A percentile compares a stretch with the other conserved stretches of the same genome.
Conservation (phyloP, 2,888 invertebrate genomes). For the Neoitamus cyanurus region DNA sequence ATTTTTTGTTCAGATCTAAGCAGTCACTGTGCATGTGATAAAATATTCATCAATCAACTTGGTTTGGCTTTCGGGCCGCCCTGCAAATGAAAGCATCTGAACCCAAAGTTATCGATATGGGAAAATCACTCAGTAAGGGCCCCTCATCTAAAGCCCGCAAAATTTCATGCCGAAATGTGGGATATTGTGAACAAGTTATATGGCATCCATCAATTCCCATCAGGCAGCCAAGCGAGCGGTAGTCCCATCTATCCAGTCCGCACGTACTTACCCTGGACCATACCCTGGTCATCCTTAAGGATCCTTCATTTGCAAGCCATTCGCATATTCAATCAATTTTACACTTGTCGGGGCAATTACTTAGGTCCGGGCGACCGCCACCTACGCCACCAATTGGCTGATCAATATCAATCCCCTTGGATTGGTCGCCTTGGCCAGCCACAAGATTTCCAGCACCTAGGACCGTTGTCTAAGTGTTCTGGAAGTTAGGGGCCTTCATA, state of each 20-base stretch:
- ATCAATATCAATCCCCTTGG: not conserved
- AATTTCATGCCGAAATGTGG: not conserved
- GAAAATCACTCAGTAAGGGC: not conserved
- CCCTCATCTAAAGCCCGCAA: not conserved
- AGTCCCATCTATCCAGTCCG: not conserved
- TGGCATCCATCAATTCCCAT: not conserved
- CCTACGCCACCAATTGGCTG: not conserved
- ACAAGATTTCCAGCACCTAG: not conserved
- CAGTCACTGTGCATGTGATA: not conserved
- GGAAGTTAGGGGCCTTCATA: not conserved
- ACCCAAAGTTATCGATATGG: constrained; percentile 8
- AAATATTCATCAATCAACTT: constrained; percentile 17
- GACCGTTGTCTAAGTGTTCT: not conserved
- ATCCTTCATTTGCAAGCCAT: constrained; percentile 40
- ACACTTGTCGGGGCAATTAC: constrained; percentile 47
- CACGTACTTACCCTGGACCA: not conserved
- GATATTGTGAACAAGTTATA: constrained; percentile 16
- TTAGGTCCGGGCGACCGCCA: constrained; percentile 7
- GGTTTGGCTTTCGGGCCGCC: not conserved
- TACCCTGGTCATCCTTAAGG: not conserved
- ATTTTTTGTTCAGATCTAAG: not conserved
- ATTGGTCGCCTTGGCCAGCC: not conserved
- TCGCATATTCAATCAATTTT: constrained; percentile 49
- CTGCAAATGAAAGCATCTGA: not conserved
- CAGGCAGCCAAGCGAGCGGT: not conserved